A percentile compares a stretch with the other conserved stretches of the same genome.
These are phyloP conservation scores for Metalampra italica DNA, from an alignment of 2,888 invertebrate genomes.

Conservation along the genomic window DNA sequence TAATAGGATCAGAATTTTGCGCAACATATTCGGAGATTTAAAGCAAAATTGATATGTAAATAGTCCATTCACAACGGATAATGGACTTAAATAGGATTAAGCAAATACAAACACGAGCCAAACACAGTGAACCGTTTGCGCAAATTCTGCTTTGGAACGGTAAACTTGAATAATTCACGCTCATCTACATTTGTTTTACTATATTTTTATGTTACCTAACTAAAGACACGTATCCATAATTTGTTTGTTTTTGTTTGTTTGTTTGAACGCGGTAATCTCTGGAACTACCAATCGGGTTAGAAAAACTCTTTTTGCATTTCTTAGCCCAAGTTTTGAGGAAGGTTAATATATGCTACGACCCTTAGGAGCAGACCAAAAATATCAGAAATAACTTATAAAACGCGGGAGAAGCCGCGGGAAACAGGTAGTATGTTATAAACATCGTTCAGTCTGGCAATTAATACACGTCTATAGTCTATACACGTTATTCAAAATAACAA, in stretches of 20 bases:
- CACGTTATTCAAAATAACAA: background rate
- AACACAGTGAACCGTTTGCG: conserved; percentile 14
- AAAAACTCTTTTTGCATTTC: too few species aligned
- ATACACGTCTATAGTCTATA: too few species aligned
- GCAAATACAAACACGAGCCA: conserved; percentile 9
- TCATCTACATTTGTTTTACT: background rate
- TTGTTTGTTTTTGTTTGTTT: too few species aligned
- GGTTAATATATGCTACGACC: too few species aligned
- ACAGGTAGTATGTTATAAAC: background rate
- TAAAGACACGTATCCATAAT: too few species aligned
- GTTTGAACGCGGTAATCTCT: too few species aligned
- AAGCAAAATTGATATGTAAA: conserved; percentile 51
- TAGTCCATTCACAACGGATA: conserved; percentile 45
- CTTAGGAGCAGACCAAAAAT: too few species aligned
- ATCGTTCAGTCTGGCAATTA: too few species aligned
- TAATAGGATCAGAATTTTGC: conserved; percentile 39
- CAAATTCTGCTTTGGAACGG: conserved; percentile 23
- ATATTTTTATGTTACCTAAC: background rate
- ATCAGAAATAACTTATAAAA: too few species aligned
- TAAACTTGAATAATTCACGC: conserved; percentile 8
- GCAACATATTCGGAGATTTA: conserved; percentile 35
- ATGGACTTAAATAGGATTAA: conserved; percentile 39
- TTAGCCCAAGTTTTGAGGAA: too few species aligned
- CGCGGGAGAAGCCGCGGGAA: too few species aligned
- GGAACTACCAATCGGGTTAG: too few species aligned